phyloP scores from a whole-genome alignment of 2,888 invertebrate species.

The Drosophila limbata region DNA sequence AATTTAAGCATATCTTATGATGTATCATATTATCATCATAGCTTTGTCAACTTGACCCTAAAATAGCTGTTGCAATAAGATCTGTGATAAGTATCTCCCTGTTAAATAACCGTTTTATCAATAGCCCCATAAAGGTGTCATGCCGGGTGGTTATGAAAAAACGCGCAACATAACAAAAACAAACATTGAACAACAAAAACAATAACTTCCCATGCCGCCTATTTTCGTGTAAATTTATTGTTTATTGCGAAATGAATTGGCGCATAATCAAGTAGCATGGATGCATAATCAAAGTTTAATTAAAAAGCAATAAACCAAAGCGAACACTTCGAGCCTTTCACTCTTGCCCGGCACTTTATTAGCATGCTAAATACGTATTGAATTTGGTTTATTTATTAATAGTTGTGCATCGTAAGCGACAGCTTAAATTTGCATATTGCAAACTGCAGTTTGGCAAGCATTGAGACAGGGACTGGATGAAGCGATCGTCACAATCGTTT shows the following conservation, averaged over 20 bases:
- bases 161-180: slow-evolving; percentile 14
- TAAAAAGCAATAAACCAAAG: slow-evolving; percentile 48
- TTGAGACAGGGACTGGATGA: slow-evolving; percentile 40
- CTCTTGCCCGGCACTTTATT: slow-evolving; percentile 57
- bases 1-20: background rate
- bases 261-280: slow-evolving; percentile 38
- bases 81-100: slow-evolving; percentile 28
- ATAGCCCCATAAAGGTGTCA: slow-evolving; percentile 39
- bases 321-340: slow-evolving; percentile 55
- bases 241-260: slow-evolving; percentile 58
- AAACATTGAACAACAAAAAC: slow-evolving; percentile 25
- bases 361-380: slow-evolving; percentile 66
- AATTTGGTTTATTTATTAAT: slow-evolving; percentile 35
- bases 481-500: slow-evolving; percentile 28
- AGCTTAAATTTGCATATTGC: slow-evolving; percentile 61
- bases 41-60: background rate
- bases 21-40: background rate
- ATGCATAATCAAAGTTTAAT: slow-evolving; percentile 58
- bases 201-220: slow-evolving; percentile 39
- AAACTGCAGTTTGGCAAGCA: slow-evolving; percentile 51
- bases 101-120: slow-evolving; percentile 39
- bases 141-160: slow-evolving; percentile 53
- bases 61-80: slow-evolving; percentile 18
- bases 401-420: slow-evolving; percentile 16
- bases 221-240: slow-evolving; percentile 66